A percentile compares a stretch with the other conserved stretches of the same genome.
These are phyloP conservation scores for Celastrina argiolus DNA, from an alignment of 2,888 invertebrate species.

Conservation along the genomic window DNA sequence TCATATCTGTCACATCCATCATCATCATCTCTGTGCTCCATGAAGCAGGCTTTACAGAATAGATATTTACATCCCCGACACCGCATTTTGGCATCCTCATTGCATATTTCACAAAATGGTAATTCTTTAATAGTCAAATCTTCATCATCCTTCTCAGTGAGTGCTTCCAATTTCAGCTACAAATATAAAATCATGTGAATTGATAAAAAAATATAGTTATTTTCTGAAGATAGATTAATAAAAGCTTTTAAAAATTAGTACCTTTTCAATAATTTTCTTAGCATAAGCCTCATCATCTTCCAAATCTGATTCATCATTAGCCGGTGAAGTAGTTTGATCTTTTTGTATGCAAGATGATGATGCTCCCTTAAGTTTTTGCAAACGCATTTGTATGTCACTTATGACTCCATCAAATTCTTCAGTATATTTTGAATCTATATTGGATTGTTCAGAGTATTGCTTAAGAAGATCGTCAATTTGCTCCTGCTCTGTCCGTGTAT, in stretches of 20 bases:
- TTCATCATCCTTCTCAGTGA: conserved; percentile 46
- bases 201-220: background rate
- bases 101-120: conserved; percentile 92
- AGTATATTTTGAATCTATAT: conserved; percentile 64
- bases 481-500: conserved; percentile 82
- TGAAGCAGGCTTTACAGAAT: conserved; percentile 87
- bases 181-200: background rate
- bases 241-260: conserved; percentile 32
- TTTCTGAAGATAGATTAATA: background rate
- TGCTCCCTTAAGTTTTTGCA: conserved; percentile 50
- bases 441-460: conserved; percentile 74
- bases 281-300: conserved; percentile 60
- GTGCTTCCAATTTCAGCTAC: conserved; percentile 55
- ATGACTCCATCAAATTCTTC: conserved; percentile 59
- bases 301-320: conserved; percentile 36
- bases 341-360: conserved; percentile 27
- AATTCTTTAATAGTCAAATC: conserved; percentile 73
- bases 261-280: conserved; percentile 61
- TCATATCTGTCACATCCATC: conserved; percentile 74
- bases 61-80: conserved; percentile 90
- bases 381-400: conserved; percentile 52
- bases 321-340: conserved; percentile 22
- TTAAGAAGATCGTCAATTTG: conserved; percentile 84
- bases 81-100: conserved; percentile 84
- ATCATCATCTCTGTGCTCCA: conserved; percentile 82